A percentile compares a stretch with the other conserved stretches of the same genome.
These are phyloP conservation scores for Sus cebifrons DNA, from an alignment of 2,797 vertebrate species.

Conservation along the genomic window DNA sequence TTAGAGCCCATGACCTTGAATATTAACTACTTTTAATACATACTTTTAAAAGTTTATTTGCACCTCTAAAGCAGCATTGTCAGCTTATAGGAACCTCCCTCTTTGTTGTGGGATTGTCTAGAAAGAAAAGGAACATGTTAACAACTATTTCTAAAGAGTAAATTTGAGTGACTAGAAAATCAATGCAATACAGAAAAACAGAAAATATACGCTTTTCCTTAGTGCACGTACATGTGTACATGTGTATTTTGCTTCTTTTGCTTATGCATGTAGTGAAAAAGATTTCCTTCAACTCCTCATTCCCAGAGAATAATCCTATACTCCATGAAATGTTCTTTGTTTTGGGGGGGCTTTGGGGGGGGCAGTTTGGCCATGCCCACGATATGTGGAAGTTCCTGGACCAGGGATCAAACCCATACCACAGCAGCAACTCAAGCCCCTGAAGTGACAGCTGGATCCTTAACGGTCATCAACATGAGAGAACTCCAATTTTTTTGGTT, in stretches of 20 bases:
- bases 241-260: not conserved
- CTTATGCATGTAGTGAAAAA: not conserved
- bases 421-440: too few species aligned
- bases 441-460: too few species aligned
- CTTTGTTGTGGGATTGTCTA: not conserved
- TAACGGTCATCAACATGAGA: too few species aligned
- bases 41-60: constrained; percentile 13
- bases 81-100: not conserved
- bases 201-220: not conserved
- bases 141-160: not conserved
- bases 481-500: not conserved
- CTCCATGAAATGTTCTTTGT: not conserved
- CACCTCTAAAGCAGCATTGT: not conserved
- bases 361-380: too few species aligned
- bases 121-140: not conserved
- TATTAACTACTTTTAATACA: not conserved
- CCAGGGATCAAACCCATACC: too few species aligned
- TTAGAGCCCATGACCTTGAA: not conserved
- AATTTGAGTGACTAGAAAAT: constrained; percentile 2
- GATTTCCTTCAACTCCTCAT: not conserved
- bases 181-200: not conserved
- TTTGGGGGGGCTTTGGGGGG: not conserved
- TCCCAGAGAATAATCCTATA: not conserved
- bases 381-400: too few species aligned
- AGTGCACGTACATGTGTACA: not conserved